Conservation (phyloP, 2,797 vertebrate species). For the Cynopterus sphinx region DNA sequence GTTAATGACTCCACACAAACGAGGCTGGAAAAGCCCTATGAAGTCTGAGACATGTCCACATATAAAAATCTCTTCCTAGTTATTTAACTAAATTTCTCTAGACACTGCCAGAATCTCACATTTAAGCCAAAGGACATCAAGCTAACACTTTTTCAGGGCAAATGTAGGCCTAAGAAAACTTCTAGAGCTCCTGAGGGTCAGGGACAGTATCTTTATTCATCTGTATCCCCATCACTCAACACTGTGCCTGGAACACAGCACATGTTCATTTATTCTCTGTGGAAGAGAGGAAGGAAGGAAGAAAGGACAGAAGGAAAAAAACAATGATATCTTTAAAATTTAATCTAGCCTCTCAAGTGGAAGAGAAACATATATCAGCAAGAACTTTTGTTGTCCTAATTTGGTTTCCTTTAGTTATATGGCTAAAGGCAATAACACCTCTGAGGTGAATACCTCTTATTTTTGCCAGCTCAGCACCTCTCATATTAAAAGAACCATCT, state of each 20-base stretch:
- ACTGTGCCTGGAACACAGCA: background rate
- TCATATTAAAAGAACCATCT: background rate
- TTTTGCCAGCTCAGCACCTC: background rate
- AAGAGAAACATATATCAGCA: background rate
- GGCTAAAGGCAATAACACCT: background rate
- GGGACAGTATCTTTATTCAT: background rate
- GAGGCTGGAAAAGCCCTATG: background rate
- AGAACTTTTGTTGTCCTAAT: background rate
- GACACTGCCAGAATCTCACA: background rate
- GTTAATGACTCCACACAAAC: background rate
- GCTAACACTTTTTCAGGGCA: background rate
- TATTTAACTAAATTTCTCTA: background rate
- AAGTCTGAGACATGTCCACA: background rate
- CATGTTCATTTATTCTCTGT: background rate
- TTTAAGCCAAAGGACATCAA: background rate
- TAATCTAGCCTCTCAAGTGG: background rate
- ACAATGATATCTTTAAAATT: background rate
- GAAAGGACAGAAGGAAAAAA: background rate
- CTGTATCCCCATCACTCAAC: background rate
- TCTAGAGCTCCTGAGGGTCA: background rate
- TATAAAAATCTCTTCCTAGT: background rate
- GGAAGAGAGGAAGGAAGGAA: background rate
- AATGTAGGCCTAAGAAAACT: background rate
- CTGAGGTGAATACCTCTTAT: background rate
- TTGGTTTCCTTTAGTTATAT: background rate